These are phyloP conservation scores for Sciurus carolinensis DNA, from an alignment of 2,797 vertebrate genomes.

Conservation along the genomic window DNA sequence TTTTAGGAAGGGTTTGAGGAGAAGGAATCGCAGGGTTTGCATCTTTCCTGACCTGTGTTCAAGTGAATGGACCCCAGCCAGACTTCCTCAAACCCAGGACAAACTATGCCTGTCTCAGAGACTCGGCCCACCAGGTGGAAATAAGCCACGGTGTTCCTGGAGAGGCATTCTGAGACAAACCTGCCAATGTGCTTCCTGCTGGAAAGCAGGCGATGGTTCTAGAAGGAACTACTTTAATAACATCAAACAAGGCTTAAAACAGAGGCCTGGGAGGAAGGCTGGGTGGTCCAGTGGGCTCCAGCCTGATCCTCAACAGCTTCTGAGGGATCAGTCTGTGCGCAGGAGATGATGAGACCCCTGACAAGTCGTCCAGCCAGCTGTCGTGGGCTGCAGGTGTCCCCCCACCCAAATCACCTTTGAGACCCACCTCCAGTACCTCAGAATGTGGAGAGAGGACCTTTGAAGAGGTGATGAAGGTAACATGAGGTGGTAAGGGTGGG, in stretches of 20 bases:
- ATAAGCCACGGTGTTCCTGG: not conserved
- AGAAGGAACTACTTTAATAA: not conserved
- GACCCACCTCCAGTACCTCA: not conserved
- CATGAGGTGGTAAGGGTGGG: too few species aligned
- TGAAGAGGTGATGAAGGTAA: not conserved
- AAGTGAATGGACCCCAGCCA: fast-evolving
- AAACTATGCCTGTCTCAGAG: fast-evolving
- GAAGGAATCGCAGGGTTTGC: not conserved
- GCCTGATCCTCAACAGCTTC: not conserved
- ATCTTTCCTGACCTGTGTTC: not conserved
- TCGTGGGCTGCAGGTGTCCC: fast-evolving
- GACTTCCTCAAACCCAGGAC: too few species aligned
- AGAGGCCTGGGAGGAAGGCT: not conserved
- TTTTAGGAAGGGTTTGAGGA: too few species aligned
- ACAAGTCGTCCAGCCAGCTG: not conserved
- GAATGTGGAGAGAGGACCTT: not conserved
- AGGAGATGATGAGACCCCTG: not conserved
- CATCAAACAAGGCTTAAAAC: not conserved
- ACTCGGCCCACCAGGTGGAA: not conserved
- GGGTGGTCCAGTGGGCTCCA: not conserved
- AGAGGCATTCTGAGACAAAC: not conserved
- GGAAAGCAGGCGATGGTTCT: not conserved
- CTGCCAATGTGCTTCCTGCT: not conserved
- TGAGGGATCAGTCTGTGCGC: fast-evolving
- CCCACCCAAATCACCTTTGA: not conserved